Percentiles rank a stretch among this genome's conserved stretches.
These are phyloP conservation scores for Argya squamiceps DNA, from an alignment of 2,797 vertebrate genomes.

Conservation along the genomic window DNA sequence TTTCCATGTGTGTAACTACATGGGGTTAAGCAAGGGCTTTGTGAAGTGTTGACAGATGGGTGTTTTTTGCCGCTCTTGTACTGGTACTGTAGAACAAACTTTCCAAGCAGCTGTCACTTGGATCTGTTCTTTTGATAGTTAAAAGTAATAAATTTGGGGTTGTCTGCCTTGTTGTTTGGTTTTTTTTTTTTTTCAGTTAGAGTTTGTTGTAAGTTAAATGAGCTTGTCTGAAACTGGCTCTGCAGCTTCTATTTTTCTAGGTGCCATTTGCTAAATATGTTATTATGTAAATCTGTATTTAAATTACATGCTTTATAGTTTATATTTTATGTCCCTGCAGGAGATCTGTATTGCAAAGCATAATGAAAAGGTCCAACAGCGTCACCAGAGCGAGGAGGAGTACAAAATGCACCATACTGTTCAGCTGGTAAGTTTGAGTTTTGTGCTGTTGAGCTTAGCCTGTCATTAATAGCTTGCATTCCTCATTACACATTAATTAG, in stretches of 20 bases:
- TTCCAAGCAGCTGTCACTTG: not conserved
- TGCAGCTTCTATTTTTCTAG: not conserved
- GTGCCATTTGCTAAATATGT: not conserved
- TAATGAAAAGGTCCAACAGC: constrained; percentile 91
- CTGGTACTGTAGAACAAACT: not conserved
- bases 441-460: not conserved
- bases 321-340: constrained; percentile 70
- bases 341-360: constrained; percentile 95
- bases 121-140: not conserved
- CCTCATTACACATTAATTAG: not conserved
- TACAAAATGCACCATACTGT: constrained; percentile 72
- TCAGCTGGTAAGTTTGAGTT: constrained; percentile 79
- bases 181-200: not conserved
- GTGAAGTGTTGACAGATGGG: not conserved
- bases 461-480: not conserved
- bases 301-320: not conserved
- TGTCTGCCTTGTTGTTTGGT: not conserved
- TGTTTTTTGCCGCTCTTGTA: not conserved
- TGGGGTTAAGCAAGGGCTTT: not conserved
- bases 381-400: constrained; percentile 73
- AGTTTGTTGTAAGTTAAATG: not conserved
- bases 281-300: not conserved
- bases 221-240: not conserved
- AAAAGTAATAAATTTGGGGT: not conserved
- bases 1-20: not conserved